Conservation (phyloP, 2,797 vertebrate genomes). For the Amblyopsis hoosieri region DNA sequence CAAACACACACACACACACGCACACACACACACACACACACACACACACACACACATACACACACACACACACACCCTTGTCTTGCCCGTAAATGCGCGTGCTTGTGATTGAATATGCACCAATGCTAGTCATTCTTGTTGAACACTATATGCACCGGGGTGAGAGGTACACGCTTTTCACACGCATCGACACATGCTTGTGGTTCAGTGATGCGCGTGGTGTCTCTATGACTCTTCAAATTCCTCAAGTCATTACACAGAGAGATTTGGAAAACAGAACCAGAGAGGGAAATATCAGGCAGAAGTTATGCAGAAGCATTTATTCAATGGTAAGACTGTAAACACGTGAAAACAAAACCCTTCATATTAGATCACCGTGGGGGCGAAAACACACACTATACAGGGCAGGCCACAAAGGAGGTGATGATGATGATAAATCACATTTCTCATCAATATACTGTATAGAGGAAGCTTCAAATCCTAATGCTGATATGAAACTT, state of each 20-base stretch:
- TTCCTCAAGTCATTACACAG: slow-evolving; percentile 8
- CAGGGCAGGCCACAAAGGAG: too few species aligned
- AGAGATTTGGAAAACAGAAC: background rate
- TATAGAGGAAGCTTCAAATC: too few species aligned
- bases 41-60: background rate
- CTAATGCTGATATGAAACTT: too few species aligned
- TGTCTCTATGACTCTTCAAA: slow-evolving; percentile 7
- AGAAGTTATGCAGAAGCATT: too few species aligned
- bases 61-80: slow-evolving; percentile 9
- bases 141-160: background rate
- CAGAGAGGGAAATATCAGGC: background rate
- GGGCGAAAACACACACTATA: too few species aligned
- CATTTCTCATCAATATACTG: too few species aligned
- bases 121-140: background rate
- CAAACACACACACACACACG: background rate
- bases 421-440: too few species aligned
- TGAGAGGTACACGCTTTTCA: slow-evolving; percentile 7
- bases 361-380: too few species aligned
- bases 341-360: too few species aligned
- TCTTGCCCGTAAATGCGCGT: background rate
- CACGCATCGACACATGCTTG: background rate
- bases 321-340: too few species aligned
- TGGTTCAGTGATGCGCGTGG: background rate
- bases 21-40: slow-evolving; percentile 7
- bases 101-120: background rate